A percentile compares a stretch with the other conserved stretches of the same genome.
phyloP scores from a whole-genome alignment of 2,113 vertebrate species.

The Blennius ocellaris region DNA sequence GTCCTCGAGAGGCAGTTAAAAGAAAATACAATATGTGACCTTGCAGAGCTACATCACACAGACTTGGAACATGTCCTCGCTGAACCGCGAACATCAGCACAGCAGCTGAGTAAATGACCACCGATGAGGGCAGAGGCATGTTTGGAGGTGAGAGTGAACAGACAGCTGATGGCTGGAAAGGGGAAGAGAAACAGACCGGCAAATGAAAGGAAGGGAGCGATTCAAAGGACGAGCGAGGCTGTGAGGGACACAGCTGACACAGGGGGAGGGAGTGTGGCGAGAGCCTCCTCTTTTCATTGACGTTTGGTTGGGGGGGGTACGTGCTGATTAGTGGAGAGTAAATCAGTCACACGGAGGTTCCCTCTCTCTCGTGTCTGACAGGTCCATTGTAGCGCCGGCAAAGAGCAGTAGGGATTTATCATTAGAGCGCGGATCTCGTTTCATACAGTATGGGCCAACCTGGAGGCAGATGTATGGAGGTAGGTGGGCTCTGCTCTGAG shows the following conservation, averaged over 20 bases:
- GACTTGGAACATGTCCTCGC: conserved; percentile 45
- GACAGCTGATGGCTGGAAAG: conserved; percentile 19
- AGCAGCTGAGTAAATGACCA: conserved; percentile 74
- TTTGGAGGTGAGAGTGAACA: conserved; percentile 7
- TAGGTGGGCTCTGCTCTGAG: conserved; percentile 58
- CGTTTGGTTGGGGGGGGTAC: conserved; percentile 60
- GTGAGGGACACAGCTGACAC: conserved; percentile 43
- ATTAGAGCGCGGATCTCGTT: conserved; percentile 22
- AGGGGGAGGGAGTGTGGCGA: conserved; percentile 44
- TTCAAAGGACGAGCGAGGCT: conserved; percentile 42
- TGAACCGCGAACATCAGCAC: conserved; percentile 58
- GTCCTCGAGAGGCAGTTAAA: conserved; percentile 46
- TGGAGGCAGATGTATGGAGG: conserved; percentile 58
- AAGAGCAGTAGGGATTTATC: conserved; percentile 25
- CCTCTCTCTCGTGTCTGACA: conserved; percentile 18
- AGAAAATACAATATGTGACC: conserved; percentile 59
- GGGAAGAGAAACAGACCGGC: conserved; percentile 2
- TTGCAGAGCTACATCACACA: conserved; percentile 69
- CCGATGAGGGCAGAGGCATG: conserved; percentile 26
- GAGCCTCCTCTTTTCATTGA: conserved; percentile 73
- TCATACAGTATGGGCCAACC: conserved; percentile 13
- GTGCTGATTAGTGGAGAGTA: conserved; percentile 71
- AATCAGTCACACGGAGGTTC: conserved; percentile 63
- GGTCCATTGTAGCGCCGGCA: conserved; percentile 18
- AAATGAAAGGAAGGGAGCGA: conserved; percentile 30